phyloP scores from a whole-genome alignment of 1,140 invertebrate genomes.

The Cydia fagiglandana region DNA sequence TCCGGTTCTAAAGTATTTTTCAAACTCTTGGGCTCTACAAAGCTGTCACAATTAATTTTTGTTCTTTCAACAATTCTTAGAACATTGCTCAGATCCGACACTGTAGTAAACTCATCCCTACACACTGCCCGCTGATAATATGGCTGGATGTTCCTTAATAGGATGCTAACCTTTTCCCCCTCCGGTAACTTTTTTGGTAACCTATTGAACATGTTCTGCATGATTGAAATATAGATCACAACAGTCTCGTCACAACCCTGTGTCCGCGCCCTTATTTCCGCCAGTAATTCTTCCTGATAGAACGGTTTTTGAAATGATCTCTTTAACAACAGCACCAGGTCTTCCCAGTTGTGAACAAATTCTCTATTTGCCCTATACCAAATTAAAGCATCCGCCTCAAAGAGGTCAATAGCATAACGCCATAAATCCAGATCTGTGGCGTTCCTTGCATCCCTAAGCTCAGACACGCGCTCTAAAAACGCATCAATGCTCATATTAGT shows the following conservation, averaged over 20 bases:
- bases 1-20: slow-evolving; percentile 40
- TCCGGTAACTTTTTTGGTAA: slow-evolving; percentile 43
- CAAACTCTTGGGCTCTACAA: slow-evolving; percentile 35
- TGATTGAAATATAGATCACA: slow-evolving; percentile 46
- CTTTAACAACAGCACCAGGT: slow-evolving; percentile 38
- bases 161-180: slow-evolving; percentile 43
- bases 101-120: slow-evolving; percentile 39
- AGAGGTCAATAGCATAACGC: slow-evolving; percentile 47
- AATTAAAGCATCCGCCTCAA: slow-evolving; percentile 47
- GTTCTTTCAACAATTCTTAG: slow-evolving; percentile 41
- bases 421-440: slow-evolving; percentile 41
- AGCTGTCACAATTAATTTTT: no score
- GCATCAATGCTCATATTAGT: slow-evolving; percentile 44
- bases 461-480: slow-evolving; percentile 47
- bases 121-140: slow-evolving; percentile 49
- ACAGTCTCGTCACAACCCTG: slow-evolving; percentile 49
- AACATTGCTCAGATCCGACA: slow-evolving; percentile 39
- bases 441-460: slow-evolving; percentile 45
- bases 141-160: slow-evolving; percentile 49
- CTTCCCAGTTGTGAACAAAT: slow-evolving; percentile 36
- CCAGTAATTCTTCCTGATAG: slow-evolving; percentile 51
- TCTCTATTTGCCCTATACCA: slow-evolving; percentile 48
- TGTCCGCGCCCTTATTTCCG: slow-evolving; percentile 48
- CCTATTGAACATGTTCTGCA: slow-evolving; percentile 56
- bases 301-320: slow-evolving; percentile 42